phyloP scores from a whole-genome alignment of 1,140 invertebrate species.

The Babylonia areolata region DNA sequence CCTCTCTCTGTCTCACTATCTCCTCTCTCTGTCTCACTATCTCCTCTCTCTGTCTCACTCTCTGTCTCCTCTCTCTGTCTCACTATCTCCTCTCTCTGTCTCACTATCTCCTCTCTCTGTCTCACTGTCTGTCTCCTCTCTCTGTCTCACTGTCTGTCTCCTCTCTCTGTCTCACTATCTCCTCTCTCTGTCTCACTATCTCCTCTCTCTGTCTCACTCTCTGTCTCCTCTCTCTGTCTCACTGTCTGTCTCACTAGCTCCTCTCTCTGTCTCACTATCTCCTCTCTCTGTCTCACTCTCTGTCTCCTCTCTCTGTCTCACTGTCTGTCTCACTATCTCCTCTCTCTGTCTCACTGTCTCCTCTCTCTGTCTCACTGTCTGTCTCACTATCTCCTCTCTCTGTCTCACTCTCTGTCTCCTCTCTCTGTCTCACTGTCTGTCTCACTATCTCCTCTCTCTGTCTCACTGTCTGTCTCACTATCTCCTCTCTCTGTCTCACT shows the following conservation, averaged over 20 bases:
- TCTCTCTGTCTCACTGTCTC: too few relatives aligned
- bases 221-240: too few relatives aligned
- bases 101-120: background rate
- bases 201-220: background rate
- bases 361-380: too few relatives aligned
- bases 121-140: background rate
- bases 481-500: slow-evolving; percentile 12
- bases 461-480: too few relatives aligned
- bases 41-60: background rate
- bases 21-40: too few relatives aligned
- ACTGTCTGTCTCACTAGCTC: too few relatives aligned
- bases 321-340: too few relatives aligned
- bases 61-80: background rate
- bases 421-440: background rate
- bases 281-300: too few relatives aligned
- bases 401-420: background rate
- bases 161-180: slow-evolving; percentile 4
- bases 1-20: background rate
- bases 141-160: background rate
- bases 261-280: slow-evolving; percentile 27
- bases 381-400: too few relatives aligned
- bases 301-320: too few relatives aligned
- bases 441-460: background rate
- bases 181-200: background rate
- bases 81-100: background rate